Conservation (phyloP, 2,113 vertebrate species). For the Gorsachius goisagi region DNA sequence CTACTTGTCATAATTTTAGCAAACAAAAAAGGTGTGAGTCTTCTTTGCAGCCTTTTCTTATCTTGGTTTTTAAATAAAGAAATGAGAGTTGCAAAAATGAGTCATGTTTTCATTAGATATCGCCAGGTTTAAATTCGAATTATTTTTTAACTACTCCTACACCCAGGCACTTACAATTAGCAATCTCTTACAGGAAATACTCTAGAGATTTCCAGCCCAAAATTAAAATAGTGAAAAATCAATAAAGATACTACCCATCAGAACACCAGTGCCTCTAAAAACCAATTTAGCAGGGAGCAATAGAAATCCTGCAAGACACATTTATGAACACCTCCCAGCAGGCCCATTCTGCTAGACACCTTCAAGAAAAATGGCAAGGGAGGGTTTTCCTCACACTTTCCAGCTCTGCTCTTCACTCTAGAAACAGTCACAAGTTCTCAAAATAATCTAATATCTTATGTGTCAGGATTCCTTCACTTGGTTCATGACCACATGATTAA, state of each 20-base stretch:
- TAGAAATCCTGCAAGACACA: not conserved
- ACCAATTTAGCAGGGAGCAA: not conserved
- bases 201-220: not conserved
- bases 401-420: not conserved
- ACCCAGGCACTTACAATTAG: not conserved
- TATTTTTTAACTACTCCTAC: not conserved
- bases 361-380: not conserved
- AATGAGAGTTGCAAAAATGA: not conserved
- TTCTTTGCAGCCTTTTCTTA: not conserved
- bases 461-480: not conserved
- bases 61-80: not conserved
- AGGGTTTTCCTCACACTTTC: not conserved
- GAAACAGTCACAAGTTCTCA: not conserved
- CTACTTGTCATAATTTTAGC: not conserved
- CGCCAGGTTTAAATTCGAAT: not conserved
- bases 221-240: not conserved
- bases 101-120: not conserved
- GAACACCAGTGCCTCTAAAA: not conserved
- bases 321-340: not conserved
- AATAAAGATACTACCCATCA: accelerated
- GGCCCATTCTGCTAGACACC: not conserved
- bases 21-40: not conserved
- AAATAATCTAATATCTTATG: not conserved
- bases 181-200: not conserved
- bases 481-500: not conserved